These are phyloP conservation scores for Trematocara variabile DNA, from an alignment of 2,113 vertebrate species.

Conservation along the genomic window DNA sequence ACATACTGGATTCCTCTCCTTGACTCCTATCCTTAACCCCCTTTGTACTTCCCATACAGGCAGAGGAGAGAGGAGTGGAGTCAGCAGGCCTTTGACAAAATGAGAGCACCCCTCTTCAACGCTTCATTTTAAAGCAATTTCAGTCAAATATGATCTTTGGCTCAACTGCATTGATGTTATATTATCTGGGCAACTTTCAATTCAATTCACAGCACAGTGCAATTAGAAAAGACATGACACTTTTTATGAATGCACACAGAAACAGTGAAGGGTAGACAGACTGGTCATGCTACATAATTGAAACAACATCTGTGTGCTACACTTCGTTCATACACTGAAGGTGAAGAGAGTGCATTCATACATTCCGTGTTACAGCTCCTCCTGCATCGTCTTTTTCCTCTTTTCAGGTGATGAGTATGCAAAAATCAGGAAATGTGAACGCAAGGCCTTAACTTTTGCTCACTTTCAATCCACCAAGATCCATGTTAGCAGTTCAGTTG, in stretches of 20 bases:
- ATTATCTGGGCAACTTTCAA: not conserved
- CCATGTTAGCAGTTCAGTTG: not conserved
- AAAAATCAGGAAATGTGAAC: not conserved
- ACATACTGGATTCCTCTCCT: not conserved
- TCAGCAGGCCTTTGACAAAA: not conserved
- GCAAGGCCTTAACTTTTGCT: not conserved
- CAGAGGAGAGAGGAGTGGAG: not conserved
- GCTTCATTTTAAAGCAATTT: not conserved
- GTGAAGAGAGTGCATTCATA: no score
- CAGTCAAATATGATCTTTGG: not conserved
- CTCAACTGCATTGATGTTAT: not conserved
- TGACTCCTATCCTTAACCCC: not conserved
- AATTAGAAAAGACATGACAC: not conserved
- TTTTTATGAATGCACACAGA: not conserved
- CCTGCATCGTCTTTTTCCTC: not conserved
- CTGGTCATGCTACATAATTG: not conserved
- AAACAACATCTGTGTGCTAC: not conserved
- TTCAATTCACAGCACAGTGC: not conserved
- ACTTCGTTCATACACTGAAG: not conserved
- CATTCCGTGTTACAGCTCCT: not conserved
- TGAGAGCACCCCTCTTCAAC: not conserved
- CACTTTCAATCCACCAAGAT: not conserved
- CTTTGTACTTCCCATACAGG: not conserved
- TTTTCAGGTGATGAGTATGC: not conserved
- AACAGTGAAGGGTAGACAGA: not conserved